Conservation (phyloP, 2,888 invertebrate species). For the Ormyrus rosae region DNA sequence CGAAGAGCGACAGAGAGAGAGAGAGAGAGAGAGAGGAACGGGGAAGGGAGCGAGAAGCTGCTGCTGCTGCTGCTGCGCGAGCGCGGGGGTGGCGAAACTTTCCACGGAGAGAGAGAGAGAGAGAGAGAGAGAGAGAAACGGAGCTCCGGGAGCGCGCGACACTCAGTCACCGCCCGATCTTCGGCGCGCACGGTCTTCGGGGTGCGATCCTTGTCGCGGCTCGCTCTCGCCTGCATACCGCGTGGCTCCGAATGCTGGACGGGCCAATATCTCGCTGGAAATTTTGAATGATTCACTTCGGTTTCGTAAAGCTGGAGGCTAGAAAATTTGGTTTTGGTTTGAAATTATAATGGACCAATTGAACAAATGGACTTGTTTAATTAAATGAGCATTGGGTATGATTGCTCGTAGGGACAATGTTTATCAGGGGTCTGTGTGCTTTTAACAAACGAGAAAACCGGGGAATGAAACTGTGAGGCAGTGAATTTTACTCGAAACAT, state of each 20-base stretch:
- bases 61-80: neutral
- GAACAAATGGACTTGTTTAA: too few species aligned
- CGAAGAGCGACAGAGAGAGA: neutral
- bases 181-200: constrained; percentile 72
- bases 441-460: neutral
- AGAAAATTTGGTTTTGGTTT: neutral
- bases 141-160: constrained; percentile 40
- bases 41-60: neutral
- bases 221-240: neutral
- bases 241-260: neutral
- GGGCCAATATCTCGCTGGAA: too few species aligned
- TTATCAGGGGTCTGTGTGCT: neutral
- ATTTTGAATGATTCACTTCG: too few species aligned
- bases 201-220: constrained; percentile 32
- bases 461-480: too few species aligned
- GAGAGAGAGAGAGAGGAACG: constrained; percentile 10
- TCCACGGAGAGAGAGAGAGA: constrained; percentile 15
- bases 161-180: constrained; percentile 75
- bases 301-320: too few species aligned
- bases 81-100: neutral
- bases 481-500: too few species aligned
- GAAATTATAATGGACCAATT: too few species aligned
- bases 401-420: too few species aligned
- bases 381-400: too few species aligned
- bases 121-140: constrained; percentile 12